A percentile compares a stretch with the other conserved stretches of the same genome.
Evolutionary conservation across 2,888 invertebrate species (phyloP).

Genomic region (Heliconius hortense): DNA sequence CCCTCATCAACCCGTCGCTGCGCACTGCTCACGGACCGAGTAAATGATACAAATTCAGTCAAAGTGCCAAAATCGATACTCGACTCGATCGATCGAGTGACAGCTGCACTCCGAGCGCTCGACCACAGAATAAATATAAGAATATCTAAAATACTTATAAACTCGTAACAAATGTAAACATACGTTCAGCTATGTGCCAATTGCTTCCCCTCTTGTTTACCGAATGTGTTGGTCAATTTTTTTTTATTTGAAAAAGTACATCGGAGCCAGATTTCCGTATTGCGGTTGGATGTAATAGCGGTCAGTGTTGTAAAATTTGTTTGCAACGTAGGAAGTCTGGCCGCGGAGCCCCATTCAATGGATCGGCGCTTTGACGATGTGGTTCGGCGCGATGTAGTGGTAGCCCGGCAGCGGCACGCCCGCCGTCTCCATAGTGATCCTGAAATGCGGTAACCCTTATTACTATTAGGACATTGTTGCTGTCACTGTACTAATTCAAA

Average conservation of each 20-base stretch:
- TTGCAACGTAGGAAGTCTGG: slow-evolving; percentile 60
- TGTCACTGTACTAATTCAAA: not conserved
- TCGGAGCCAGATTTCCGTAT: slow-evolving; percentile 69
- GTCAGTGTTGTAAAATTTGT: slow-evolving; percentile 55
- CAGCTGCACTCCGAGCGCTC: slow-evolving; percentile 66
- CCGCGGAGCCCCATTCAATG: slow-evolving; percentile 85
- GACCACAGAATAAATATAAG: slow-evolving; percentile 85
- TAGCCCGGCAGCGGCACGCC: slow-evolving; percentile 94
- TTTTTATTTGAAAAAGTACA: slow-evolving; percentile 70
- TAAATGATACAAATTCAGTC: slow-evolving; percentile 68
- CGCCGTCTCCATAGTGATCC: slow-evolving; percentile 97
- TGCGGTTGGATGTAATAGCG: slow-evolving; percentile 58
- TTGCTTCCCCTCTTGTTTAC: slow-evolving; percentile 62
- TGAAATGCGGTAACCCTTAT: slow-evolving; percentile 74
- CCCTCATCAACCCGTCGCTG: slow-evolving; percentile 43
- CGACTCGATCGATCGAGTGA: slow-evolving; percentile 52
- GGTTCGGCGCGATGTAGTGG: slow-evolving; percentile 95
- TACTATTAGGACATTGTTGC: not conserved
- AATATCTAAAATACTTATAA: slow-evolving; percentile 87
- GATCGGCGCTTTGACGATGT: slow-evolving; percentile 95
- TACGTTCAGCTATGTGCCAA: slow-evolving; percentile 70
- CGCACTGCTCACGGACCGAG: slow-evolving; percentile 60
- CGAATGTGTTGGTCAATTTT: slow-evolving; percentile 60
- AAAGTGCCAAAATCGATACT: slow-evolving; percentile 47
- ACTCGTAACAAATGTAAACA: slow-evolving; percentile 83